Conservation (phyloP, 2,797 vertebrate genomes). For the Vespertilio murinus region DNA sequence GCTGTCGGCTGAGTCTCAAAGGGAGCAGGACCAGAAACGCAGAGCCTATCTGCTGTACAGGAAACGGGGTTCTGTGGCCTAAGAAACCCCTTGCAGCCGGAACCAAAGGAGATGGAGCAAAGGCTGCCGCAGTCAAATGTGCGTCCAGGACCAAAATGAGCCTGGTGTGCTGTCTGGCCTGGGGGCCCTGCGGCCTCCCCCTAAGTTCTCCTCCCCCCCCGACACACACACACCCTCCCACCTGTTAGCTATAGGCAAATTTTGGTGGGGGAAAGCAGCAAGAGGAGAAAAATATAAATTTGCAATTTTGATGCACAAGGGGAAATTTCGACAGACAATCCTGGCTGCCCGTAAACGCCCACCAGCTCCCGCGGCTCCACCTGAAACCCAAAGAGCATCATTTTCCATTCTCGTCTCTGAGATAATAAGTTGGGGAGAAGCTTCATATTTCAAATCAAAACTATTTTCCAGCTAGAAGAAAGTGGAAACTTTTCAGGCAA, state of each 20-base stretch:
- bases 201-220: background rate
- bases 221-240: background rate
- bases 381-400: conserved; percentile 51
- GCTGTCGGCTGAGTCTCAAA: background rate
- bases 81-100: background rate
- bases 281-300: conserved; percentile 53
- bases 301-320: conserved; percentile 65
- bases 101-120: background rate
- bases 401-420: conserved; percentile 72
- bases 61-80: background rate
- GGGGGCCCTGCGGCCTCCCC: background rate
- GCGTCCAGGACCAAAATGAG: background rate
- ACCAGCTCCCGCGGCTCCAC: conserved; percentile 47
- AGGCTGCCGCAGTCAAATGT: background rate
- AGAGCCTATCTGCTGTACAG: background rate
- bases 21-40: background rate
- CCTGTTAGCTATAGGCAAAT: background rate
- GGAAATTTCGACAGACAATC: conserved; percentile 68
- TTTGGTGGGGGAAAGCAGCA: background rate
- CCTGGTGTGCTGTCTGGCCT: background rate
- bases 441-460: conserved; percentile 80
- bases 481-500: conserved; percentile 78
- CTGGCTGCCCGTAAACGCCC: conserved; percentile 33
- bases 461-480: conserved; percentile 76
- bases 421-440: conserved; percentile 77